These are phyloP conservation scores for Chaetodon trifasciatus DNA, from an alignment of 2,797 vertebrate species.

Conservation along the genomic window DNA sequence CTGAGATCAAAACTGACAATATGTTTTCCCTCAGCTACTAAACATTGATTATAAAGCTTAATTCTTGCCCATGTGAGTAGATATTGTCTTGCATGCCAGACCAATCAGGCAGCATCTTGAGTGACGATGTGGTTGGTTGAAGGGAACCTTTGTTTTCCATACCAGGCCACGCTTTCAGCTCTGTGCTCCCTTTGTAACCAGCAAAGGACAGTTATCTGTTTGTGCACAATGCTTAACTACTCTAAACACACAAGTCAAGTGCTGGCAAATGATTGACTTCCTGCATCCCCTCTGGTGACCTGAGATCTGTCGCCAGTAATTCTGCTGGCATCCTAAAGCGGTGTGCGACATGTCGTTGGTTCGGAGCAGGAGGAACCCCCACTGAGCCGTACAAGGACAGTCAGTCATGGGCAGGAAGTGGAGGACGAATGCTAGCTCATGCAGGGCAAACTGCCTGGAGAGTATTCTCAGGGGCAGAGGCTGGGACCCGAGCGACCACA, in stretches of 20 bases:
- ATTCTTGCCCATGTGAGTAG: conserved; percentile 51
- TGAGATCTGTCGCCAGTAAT: conserved; percentile 62
- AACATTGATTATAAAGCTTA: conserved; percentile 42
- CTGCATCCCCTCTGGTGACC: conserved; percentile 70
- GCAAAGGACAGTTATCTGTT: conserved; percentile 70
- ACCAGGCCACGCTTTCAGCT: conserved; percentile 60
- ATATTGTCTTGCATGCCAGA: conserved; percentile 49
- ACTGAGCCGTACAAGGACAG: conserved; percentile 57
- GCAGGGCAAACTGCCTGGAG: conserved; percentile 69
- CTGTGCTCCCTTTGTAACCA: conserved; percentile 62
- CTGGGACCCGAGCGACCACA: conserved; percentile 40
- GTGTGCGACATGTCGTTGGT: conserved; percentile 44
- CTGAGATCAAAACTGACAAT: conserved; percentile 31
- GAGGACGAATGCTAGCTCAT: conserved; percentile 62
- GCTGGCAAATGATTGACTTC: conserved; percentile 83
- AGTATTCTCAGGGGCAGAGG: conserved; percentile 58
- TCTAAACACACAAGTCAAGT: conserved; percentile 63
- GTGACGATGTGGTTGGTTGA: conserved; percentile 67
- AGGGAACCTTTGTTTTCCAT: conserved; percentile 71
- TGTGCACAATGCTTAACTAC: conserved; percentile 76
- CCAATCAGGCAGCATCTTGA: conserved; percentile 71
- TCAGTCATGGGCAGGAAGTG: conserved; percentile 53
- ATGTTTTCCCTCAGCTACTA: conserved; percentile 6
- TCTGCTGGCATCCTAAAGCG: conserved; percentile 56
- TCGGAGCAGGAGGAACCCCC: conserved; percentile 63